A percentile compares a stretch with the other conserved stretches of the same genome.
Evolutionary conservation across 2,888 invertebrate genomes (phyloP).

Genomic region (Lepidonotus clava): DNA sequence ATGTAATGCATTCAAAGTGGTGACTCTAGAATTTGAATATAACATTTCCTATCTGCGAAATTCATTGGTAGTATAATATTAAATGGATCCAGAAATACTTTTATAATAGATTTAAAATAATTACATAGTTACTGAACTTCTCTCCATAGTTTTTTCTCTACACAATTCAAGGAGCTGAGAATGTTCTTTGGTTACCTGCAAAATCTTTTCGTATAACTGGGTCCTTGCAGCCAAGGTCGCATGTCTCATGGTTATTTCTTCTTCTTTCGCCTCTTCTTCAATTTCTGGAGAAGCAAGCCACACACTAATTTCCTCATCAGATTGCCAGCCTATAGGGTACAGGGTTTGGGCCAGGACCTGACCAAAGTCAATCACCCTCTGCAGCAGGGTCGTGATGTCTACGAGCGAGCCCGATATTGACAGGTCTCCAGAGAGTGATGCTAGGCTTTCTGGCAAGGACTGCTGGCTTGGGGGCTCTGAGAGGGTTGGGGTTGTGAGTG

Average conservation of each 20-base stretch:
- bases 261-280: neutral
- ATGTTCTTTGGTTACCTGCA: conserved; percentile 38
- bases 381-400: conserved; percentile 70
- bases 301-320: neutral
- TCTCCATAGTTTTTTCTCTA: no score
- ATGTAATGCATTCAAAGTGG: no score
- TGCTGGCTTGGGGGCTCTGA: neutral
- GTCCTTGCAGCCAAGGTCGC: neutral
- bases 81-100: no score
- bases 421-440: conserved; percentile 56
- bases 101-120: no score
- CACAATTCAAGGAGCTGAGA: no score
- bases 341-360: conserved; percentile 67
- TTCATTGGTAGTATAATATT: no score
- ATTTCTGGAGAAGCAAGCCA: neutral
- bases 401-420: conserved; percentile 71
- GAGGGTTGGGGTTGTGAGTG: neutral
- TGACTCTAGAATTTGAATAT: no score
- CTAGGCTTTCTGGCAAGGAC: neutral
- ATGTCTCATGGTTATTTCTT: neutral
- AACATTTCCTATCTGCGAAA: no score
- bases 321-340: conserved; percentile 51
- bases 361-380: conserved; percentile 69
- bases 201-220: conserved; percentile 28
- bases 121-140: no score